These are phyloP conservation scores for Melierax canorus DNA, from an alignment of 2,113 vertebrate genomes.

Conservation along the genomic window DNA sequence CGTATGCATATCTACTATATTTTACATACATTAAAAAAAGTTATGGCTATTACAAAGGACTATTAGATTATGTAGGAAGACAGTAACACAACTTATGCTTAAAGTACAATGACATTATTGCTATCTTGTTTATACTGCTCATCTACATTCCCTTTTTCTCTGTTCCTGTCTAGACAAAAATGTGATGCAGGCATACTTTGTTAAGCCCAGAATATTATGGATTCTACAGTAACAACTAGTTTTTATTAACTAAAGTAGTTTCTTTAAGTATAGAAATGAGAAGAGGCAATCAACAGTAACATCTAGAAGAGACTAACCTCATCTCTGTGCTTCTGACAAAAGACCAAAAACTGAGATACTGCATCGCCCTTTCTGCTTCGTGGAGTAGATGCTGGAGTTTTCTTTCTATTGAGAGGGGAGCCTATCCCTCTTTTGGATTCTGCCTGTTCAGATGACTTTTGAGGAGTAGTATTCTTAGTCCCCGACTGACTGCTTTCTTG, in stretches of 20 bases:
- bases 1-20: neutral
- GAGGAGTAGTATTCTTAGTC: conserved; percentile 47
- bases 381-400: conserved; percentile 46
- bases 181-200: neutral
- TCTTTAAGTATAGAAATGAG: neutral
- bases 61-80: neutral
- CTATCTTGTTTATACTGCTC: neutral
- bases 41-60: neutral
- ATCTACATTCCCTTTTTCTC: neutral
- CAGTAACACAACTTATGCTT: neutral
- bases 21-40: neutral
- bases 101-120: neutral
- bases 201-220: neutral
- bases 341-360: conserved; percentile 79
- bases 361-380: conserved; percentile 74
- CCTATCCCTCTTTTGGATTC: conserved; percentile 64
- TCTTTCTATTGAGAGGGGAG: conserved; percentile 71
- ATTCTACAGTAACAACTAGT: neutral
- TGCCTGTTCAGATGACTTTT: conserved; percentile 63
- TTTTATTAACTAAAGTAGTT: neutral
- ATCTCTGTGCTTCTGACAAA: conserved; percentile 83
- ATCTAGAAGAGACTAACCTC: conserved; percentile 70
- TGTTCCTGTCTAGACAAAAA: neutral
- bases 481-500: conserved; percentile 30
- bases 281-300: neutral